Base-by-base conservation (phyloP, 1,140 invertebrate species). In the Danaus melanippus region DNA sequence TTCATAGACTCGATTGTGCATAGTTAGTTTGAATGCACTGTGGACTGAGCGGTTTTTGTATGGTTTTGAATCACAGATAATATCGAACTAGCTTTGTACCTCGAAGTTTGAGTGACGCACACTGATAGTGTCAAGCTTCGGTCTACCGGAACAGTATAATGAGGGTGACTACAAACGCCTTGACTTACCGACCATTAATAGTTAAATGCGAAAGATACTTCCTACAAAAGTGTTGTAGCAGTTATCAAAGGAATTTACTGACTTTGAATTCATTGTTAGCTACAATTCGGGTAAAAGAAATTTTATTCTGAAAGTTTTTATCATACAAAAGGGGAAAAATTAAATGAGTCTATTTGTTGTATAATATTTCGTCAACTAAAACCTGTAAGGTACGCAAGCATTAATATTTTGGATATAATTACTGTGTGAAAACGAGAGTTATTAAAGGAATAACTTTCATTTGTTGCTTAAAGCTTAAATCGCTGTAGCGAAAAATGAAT, bases 401-500 rank as follows among this genome's bases (percentile, higher is more conserved):
- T 32, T 32, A 1, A 32, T 32, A 32, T 32, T 32, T 32, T 32
- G 21, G 21, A 32, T 32, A 32, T 32, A 32, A 32, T 32, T 32
- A 32, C 21, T 32, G 21, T 32, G 7, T 32, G 21, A 32, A 32
- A 32, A 32, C 21, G 21, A 32, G 21, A 32, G 21, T 32, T 32
- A 32, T 32, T 2, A 32, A 32, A 32, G 21, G 21, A 61, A 12
- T 15, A 39, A 53, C 53, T 56, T 58, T 48, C 60, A 66, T 66
- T 74, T 64, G 55, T 62, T 56, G 56, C 46, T 46, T 56, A 60
- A 7, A 67, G 68, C 61, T 68, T 73, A 76, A 71, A 67, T 66
- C 62, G 58, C 67, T 64, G 56, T 73, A 66, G 64, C 72, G 66
- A 80, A 79, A 83, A 76, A 83, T 83, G 73, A 83, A 83, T 80